Evolutionary conservation across 2,113 vertebrate species (phyloP), one percentile per base, ranked within the genome.

Genomic region (Mungos mungo): DNA sequence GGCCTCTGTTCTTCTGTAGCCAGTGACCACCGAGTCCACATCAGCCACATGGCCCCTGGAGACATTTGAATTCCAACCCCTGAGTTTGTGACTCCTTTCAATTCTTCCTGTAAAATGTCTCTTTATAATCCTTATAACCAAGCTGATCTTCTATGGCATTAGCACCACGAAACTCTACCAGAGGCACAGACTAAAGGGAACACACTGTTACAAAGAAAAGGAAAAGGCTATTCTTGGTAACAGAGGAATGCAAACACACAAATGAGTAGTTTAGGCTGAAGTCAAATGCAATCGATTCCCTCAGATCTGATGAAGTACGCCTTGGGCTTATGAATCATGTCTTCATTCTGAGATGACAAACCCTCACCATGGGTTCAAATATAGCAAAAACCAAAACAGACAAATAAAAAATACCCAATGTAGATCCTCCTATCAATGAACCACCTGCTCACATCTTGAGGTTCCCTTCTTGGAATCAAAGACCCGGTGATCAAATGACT

Each of bases 401-500:
- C 7, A 47, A n/a, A 47, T 2, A 45, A 47, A 47, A 47, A n/a
- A 47, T 2, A 57, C 80, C 15, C 45, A 38, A 7, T 14, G 3
- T 1, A 83, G 25, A 25, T 5, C 10, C 33, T 38, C n/a, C 18
- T 19, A 29, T 35, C 68, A 27, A 47, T 35, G 81, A 83, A 25
- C 52, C 66, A 80, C 54, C 80, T 47, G 72, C 57, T 27, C 35
- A 45, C 47, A 18, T 8, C 29, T 74, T 18, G 18, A 79, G 31
- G 47, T 8, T 35, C 71, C 86, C 68, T 41, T 72, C 76, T 19
- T 3, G 7, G 72, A 47, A 50, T 27, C 92, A 72, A 47, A 84
- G 66, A 63, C 63, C 23, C 5, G 2, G 10, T 0, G 15, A 7
- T 27, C 77, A 6, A 14, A 11, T 15, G 38, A 15, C 0, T 3